Percentiles rank a stretch among this genome's conserved stretches.
These are phyloP conservation scores for Alosa alosa DNA, from an alignment of 2,113 vertebrate genomes.

Conservation along the genomic window DNA sequence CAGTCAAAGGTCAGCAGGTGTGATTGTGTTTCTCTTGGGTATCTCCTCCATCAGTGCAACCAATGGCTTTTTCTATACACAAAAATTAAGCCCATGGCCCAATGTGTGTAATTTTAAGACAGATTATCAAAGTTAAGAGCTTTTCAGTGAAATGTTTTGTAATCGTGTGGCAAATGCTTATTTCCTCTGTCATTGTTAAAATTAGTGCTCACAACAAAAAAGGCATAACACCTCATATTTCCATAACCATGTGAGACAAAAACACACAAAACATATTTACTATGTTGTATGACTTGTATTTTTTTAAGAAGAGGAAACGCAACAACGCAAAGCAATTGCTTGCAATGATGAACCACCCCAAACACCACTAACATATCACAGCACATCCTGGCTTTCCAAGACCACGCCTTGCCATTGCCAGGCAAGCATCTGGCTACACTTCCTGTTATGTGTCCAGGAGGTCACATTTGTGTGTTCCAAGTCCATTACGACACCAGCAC, in stretches of 20 bases:
- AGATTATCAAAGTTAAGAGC: neutral
- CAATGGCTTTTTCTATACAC: neutral
- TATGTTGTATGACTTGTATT: neutral
- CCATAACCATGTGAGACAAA: neutral
- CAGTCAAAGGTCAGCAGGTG: neutral
- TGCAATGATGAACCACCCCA: neutral
- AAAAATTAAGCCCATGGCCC: neutral
- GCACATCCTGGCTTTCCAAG: neutral
- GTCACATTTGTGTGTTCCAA: neutral
- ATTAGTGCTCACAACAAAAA: neutral
- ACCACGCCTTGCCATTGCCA: neutral
- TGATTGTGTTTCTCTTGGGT: neutral
- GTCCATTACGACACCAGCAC: slow-evolving; percentile 84
- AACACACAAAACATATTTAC: neutral
- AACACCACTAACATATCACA: neutral
- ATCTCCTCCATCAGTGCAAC: neutral
- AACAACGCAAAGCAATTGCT: neutral
- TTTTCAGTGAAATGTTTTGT: neutral
- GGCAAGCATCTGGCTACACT: neutral
- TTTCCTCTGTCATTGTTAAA: neutral
- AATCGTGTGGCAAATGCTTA: neutral
- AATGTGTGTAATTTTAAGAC: neutral
- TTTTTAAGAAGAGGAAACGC: neutral
- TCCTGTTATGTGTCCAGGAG: slow-evolving; percentile 16
- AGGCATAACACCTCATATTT: neutral